Evolutionary conservation across 2,113 vertebrate genomes (phyloP), one percentile per base, ranked within the genome.

Genomic region (Sapajus apella): DNA sequence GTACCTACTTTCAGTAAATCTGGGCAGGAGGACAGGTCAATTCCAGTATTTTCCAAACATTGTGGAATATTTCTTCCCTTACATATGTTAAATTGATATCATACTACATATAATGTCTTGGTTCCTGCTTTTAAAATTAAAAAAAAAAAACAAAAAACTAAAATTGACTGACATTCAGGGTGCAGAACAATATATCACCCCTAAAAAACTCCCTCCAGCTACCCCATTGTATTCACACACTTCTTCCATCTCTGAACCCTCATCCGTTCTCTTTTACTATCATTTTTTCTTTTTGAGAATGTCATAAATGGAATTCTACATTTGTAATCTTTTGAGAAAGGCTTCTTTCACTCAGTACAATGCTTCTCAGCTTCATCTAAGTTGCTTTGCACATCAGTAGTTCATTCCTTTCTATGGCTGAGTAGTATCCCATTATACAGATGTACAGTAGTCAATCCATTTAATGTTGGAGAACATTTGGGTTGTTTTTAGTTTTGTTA

Each of bases 121-220:
- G 50, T 92, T 96, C 50, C 37, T 64, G 4, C 47, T 95, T 93
- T 91, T 72, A 77, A 84, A 94, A 32, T 82, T 80, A 93, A 86
- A 50, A 52, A 68, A 43, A 40, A 93, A 86, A 50, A 52, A 68
- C 37, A 40, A 61, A 25, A 25, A 64, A 73, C 37, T 94, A 66
- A 85, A 90, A 55, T 45, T 70, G 47, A 55, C n/a, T 27, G 37
- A 55, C 8, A 76, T 6, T 87, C 17, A 91, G 37, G 50, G 55
- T 80, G 37, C 10, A 90, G n/a, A 84, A 80, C 8, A 95, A 32
- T 61, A 4, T 72, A 4, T 56, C 8, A 87, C 12, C 4, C 56
- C 52, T 27, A 11, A 4, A 52, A 52, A 40, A 30, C 35, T 37
- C 17, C 16, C 17, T 92, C 30, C 30, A 8, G 32, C 12, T 43